Conservation (phyloP, 2,888 invertebrate species). For the Tetragnatha montana region DNA sequence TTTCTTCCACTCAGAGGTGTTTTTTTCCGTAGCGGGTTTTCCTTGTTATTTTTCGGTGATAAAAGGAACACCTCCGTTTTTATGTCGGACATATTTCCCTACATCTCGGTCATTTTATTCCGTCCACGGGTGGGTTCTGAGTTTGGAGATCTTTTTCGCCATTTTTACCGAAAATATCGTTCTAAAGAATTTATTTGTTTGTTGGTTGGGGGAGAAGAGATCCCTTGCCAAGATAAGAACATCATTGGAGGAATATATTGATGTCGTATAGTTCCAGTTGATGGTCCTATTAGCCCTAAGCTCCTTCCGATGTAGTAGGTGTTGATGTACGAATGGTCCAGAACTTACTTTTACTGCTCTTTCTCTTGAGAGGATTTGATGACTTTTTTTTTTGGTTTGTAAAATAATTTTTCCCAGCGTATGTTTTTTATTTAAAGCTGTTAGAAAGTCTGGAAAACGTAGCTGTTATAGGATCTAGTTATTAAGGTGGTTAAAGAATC, state of each 20-base stretch:
- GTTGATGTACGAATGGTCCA: neutral
- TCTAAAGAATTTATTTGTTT: neutral
- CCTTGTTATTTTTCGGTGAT: conserved; percentile 26
- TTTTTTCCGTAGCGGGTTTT: conserved; percentile 12
- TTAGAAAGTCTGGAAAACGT: no score
- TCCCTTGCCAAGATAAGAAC: neutral
- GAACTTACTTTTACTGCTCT: neutral
- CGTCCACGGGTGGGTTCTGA: neutral
- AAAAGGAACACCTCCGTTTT: conserved; percentile 21
- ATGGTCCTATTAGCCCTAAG: neutral
- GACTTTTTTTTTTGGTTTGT: neutral
- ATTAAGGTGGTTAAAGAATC: no score
- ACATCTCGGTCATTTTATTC: conserved; percentile 15
- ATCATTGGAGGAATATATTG: neutral
- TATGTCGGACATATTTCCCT: conserved; percentile 16
- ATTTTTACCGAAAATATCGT: neutral
- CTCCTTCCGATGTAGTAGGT: neutral
- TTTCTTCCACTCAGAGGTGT: neutral
- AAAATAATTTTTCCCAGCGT: no score
- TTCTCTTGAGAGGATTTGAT: neutral
- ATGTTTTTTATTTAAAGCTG: no score
- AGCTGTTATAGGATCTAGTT: no score
- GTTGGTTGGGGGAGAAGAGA: neutral
- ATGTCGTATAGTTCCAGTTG: neutral
- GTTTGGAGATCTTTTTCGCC: neutral